These are phyloP conservation scores for Syndactyla subalaris DNA, from an alignment of 2,797 vertebrate genomes.

Conservation along the genomic window DNA sequence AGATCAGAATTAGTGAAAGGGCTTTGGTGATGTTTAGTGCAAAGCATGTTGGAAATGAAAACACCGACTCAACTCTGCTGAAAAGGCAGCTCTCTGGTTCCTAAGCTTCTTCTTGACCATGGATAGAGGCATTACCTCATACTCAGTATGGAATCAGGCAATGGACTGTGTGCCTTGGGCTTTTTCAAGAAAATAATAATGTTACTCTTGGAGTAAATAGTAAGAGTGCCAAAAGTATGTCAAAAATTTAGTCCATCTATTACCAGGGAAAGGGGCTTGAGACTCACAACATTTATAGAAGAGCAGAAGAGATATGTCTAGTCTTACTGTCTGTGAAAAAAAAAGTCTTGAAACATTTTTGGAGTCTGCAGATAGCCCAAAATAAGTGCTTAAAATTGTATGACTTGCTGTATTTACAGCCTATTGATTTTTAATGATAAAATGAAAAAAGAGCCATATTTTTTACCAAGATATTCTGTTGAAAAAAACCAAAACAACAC, in stretches of 20 bases:
- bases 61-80: conserved; percentile 33
- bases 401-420: not conserved
- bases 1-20: conserved; percentile 43
- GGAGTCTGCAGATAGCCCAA: not conserved
- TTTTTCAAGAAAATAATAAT: not conserved
- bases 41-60: conserved; percentile 58
- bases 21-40: conserved; percentile 30
- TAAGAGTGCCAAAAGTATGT: not conserved
- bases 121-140: conserved; percentile 4
- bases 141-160: not conserved
- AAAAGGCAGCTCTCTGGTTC: conserved; percentile 40
- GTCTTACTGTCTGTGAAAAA: conserved; percentile 18
- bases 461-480: not conserved
- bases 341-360: not conserved
- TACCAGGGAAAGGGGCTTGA: not conserved
- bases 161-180: not conserved
- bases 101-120: conserved; percentile 17
- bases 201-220: not conserved
- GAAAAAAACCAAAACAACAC: not conserved
- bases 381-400: not conserved
- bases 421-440: not conserved
- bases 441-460: not conserved
- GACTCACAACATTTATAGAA: not conserved
- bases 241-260: not conserved
- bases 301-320: not conserved